Evolutionary conservation across 2,113 vertebrate genomes (phyloP).

Genomic region (Mustela lutreola): DNA sequence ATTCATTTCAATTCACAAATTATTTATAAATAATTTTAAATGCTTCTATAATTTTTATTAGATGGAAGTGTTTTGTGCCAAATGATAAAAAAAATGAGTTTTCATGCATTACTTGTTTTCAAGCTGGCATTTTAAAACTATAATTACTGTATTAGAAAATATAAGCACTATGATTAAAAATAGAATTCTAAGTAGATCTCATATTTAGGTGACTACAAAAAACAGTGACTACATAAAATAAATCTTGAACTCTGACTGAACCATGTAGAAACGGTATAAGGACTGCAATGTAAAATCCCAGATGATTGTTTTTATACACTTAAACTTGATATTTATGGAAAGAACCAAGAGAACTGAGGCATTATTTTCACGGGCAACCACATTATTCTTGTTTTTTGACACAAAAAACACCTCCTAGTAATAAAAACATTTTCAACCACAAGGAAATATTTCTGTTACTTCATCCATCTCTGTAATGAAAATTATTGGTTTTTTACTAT

Average conservation of each 20-base stretch:
- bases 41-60: background rate
- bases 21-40: constrained; percentile 28
- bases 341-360: background rate
- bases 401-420: background rate
- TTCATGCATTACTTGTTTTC: background rate
- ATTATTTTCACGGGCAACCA: background rate
- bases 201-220: background rate
- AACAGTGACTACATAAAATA: background rate
- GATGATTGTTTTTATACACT: background rate
- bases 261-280: background rate
- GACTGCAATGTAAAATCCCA: background rate
- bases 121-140: background rate
- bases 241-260: background rate
- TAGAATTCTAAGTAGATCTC: background rate
- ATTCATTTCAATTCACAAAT: background rate
- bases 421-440: constrained; percentile 45
- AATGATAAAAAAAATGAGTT: background rate
- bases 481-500: background rate
- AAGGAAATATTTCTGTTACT: background rate
- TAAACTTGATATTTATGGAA: background rate
- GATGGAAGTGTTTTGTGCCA: background rate
- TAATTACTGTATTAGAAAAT: background rate
- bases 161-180: background rate
- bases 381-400: background rate
- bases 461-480: background rate